Conservation (phyloP, 2,888 invertebrate species). For the Frankliniella intonsa region DNA sequence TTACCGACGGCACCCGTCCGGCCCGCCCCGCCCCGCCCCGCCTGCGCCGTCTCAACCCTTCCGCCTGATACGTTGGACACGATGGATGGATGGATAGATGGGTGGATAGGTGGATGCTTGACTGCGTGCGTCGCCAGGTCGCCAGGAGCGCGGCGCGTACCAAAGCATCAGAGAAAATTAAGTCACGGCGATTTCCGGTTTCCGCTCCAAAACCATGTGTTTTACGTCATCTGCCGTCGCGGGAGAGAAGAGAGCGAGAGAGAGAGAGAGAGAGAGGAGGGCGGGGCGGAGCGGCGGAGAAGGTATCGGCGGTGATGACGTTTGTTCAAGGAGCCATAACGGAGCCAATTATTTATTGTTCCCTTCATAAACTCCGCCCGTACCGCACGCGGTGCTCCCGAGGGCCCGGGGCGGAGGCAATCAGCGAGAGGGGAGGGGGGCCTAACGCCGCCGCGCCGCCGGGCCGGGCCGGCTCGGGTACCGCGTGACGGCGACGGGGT, state of each 20-base stretch:
- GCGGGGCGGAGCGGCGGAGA: too few species aligned
- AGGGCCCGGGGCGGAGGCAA: too few species aligned
- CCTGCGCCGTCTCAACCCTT: neutral
- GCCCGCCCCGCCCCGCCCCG: neutral
- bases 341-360: neutral
- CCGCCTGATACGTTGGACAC: neutral
- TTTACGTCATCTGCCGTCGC: neutral
- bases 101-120: neutral
- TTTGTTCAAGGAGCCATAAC: neutral
- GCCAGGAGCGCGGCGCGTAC: too few species aligned
- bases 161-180: neutral
- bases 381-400: too few species aligned
- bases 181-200: constrained; percentile 22
- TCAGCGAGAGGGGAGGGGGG: neutral
- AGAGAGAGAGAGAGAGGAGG: too few species aligned
- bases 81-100: neutral
- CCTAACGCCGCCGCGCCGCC: neutral
- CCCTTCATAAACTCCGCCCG: too few species aligned
- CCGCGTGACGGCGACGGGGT: neutral
- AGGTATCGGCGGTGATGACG: neutral
- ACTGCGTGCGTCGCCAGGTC: too few species aligned
- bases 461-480: neutral
- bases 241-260: too few species aligned
- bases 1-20: neutral
- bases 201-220: neutral